phyloP scores from a whole-genome alignment of 2,888 invertebrate species.

The Phortica magna region DNA sequence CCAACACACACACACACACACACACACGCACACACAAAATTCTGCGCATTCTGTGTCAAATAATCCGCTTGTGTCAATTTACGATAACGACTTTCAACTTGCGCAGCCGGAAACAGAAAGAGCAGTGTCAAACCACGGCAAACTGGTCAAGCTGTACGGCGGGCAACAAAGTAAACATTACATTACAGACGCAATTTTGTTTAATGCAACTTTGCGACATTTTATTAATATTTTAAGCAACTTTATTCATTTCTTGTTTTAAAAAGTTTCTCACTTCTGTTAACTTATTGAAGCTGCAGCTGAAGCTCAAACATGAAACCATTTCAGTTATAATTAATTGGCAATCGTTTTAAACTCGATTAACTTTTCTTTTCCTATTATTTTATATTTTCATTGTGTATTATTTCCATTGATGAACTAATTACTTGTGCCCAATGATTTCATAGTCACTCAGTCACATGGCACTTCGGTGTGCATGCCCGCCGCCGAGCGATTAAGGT shows the following conservation, averaged over 20 bases:
- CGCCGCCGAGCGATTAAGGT: neutral
- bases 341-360: too few relatives aligned
- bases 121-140: neutral
- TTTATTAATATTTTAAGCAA: neutral
- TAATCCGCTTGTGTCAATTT: slow-evolving; percentile 30
- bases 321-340: too few relatives aligned
- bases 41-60: slow-evolving; percentile 18
- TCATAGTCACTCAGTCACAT: neutral
- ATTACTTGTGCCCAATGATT: neutral
- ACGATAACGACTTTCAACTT: slow-evolving; percentile 17
- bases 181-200: neutral
- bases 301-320: too few relatives aligned
- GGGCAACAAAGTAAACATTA: neutral
- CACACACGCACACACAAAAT: neutral
- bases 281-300: too few relatives aligned
- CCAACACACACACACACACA: neutral
- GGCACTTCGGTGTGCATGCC: neutral
- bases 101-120: neutral
- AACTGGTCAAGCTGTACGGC: neutral
- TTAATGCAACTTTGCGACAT: neutral
- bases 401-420: neutral
- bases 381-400: neutral
- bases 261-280: neutral
- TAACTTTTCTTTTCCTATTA: neutral
- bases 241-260: neutral